Conservation (phyloP, 2,113 vertebrate genomes). For the Apteryx mantelli region DNA sequence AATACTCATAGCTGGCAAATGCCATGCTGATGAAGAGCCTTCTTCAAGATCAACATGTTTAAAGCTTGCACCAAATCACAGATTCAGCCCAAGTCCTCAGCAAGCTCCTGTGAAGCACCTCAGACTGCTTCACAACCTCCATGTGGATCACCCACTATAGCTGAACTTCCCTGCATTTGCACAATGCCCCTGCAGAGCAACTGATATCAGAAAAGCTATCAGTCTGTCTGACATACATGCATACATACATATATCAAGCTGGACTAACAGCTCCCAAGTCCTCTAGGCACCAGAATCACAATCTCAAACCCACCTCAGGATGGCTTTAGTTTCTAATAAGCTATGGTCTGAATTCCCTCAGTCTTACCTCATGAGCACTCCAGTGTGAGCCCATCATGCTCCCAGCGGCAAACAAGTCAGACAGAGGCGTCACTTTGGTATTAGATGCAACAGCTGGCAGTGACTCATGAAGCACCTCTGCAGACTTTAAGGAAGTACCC, state of each 20-base stretch:
- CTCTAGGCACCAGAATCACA: not conserved
- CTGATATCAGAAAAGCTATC: not conserved
- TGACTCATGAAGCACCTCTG: not conserved
- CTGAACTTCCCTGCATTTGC: not conserved
- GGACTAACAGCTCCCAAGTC: not conserved
- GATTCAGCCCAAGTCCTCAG: not conserved
- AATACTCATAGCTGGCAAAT: not conserved
- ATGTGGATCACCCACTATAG: accelerated
- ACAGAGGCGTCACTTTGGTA: not conserved
- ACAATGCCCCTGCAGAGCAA: not conserved
- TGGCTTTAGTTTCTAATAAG: not conserved
- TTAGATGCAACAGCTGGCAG: not conserved
- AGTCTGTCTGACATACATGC: not conserved
- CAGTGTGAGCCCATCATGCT: constrained; percentile 51
- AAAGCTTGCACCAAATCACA: not conserved
- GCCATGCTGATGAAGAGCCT: not conserved
- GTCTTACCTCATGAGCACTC: constrained; percentile 13
- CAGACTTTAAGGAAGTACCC: not conserved
- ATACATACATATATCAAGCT: not conserved
- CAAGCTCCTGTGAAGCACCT: not conserved
- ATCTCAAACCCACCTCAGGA: not conserved
- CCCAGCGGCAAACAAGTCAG: not conserved
- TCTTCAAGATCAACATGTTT: not conserved
- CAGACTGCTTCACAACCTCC: not conserved
- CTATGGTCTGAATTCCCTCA: not conserved